Base-by-base conservation (phyloP, 2,797 vertebrate genomes). In the Paratrypauchen microcephalus region DNA sequence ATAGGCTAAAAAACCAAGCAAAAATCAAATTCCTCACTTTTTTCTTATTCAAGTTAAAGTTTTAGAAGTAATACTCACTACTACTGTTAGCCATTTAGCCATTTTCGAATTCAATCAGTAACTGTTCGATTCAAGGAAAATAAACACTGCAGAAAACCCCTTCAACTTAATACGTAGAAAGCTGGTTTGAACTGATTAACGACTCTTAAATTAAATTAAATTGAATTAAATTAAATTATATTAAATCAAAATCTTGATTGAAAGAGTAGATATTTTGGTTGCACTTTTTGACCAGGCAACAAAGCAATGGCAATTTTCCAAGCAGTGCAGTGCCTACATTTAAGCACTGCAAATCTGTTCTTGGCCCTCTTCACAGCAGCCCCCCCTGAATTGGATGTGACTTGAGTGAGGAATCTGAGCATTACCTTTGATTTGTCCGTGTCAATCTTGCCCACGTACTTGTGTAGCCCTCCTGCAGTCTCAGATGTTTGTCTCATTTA, bases 341-440 rank as follows among this genome's bases (percentile, higher is more conserved):
- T 81, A 80, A 76, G 79, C 72, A 59, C 69, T 70, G 69, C 72
- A 71, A 41, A 63, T 61, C 71, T 71, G 66, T 75, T 84, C 65
- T 70, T 67, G 76, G 73, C 76, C 68, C 74, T 65, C 82, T 80
- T 71, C 75, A 84, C 39, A 73, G 62, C 72, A 32, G 68, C 73
- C 76, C 68, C 83, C 19, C 74, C 61, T 76, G 80, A 82, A 84
- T 83, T 76, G 85, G 89, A 83, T 90, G 88, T 87, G 87, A 85
- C 81, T 77, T 61, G 39, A 59, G 78, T 76, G 67, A 78, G 73
- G 74, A 32, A 21, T 69, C 66, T 9, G 69, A 58, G 62, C 69
- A 89, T 90, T 89, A 88, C 85, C 80, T 71, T 75, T 90, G 84
- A 91, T 90, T 85, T 74, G 71, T 79, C 76, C 85, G 77, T 79